Evolutionary conservation across 1,140 invertebrate species (phyloP), one percentile per base, ranked within the genome.

Genomic region (Drosophila simulans): DNA sequence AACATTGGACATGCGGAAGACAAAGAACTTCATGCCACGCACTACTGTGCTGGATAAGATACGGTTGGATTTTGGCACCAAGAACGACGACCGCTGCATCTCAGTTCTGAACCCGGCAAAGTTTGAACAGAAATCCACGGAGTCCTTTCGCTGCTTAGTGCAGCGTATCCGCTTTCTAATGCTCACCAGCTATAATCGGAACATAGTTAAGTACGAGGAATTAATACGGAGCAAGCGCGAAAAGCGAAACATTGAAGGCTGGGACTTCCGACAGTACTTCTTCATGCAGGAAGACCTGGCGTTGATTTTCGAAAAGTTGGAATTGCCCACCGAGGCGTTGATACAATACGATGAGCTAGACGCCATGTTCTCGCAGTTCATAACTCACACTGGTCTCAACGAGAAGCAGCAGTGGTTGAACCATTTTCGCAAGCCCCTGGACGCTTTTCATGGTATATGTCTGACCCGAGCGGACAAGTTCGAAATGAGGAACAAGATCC

Each of bases 281-380:
- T 94, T 98, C 77, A 93, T 98, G 72, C 94, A 99, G 95, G 98
- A 99, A 93, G 97, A 99, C 94, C 94, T 99, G 76, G 98, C 98
- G 53, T 97, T 98, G 93, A 97, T 98, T 64, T 95, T 98, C 77
- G 97, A 98, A 94, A 98, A 98, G 95, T 93, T 99, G 66, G 97
- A 97, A 62, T 93, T 99, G 51, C 95, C 97, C 92, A 98, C 98
- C 81, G 98, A 99, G 93, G 97, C 98, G 25, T 93, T 99, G 64
- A 96, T 99, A 49, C 98, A 99, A 89, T 99, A 99, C 93, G 98
- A 99, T 93, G 98, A 99, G 93, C 93, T 99, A 77, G 98, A 99
- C 94, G 98, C 98, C 56, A 94, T 99, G 52, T 99, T 99, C 93
- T 98, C 98, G 11, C 98, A 99, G 93, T 99, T 98, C 93, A 95